Evolutionary conservation across 2,888 invertebrate species (phyloP).

Genomic region (Drosophila atripex): DNA sequence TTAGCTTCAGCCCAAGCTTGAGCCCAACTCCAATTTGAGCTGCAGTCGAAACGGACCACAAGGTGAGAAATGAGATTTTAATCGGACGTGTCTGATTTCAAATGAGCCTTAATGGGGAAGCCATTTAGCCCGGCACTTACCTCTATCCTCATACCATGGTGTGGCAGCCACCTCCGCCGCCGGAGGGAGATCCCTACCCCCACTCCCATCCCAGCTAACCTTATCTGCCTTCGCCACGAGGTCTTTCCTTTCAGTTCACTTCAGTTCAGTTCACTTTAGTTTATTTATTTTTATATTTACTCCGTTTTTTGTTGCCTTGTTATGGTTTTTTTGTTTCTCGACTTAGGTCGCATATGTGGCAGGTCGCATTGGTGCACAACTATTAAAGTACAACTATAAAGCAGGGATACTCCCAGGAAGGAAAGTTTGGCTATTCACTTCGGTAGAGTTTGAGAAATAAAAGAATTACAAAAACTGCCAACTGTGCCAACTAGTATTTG

Average conservation of each 20-base stretch:
- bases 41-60: constrained; percentile 66
- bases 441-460: not conserved
- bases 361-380: constrained; percentile 2
- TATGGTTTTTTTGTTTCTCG: constrained; percentile 36
- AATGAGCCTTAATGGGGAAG: constrained; percentile 84
- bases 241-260: constrained; percentile 27
- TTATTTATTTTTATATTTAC: constrained; percentile 64
- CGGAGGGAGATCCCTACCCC: constrained; percentile 33
- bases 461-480: too few species aligned
- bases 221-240: not conserved
- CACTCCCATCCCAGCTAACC: constrained; percentile 5
- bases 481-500: too few species aligned
- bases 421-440: not conserved
- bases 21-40: constrained; percentile 63
- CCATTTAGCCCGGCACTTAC: constrained; percentile 80
- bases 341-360: constrained; percentile 18
- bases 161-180: constrained; percentile 39
- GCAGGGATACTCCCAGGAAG: not conserved
- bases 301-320: constrained; percentile 48
- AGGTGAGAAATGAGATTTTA: constrained; percentile 85
- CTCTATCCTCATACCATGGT: constrained; percentile 40
- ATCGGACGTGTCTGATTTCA: constrained; percentile 84
- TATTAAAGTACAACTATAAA: not conserved
- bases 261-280: constrained; percentile 43
- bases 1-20: constrained; percentile 20